Conservation (phyloP, 1,140 invertebrate genomes). For the Laodelphax striatellus region DNA sequence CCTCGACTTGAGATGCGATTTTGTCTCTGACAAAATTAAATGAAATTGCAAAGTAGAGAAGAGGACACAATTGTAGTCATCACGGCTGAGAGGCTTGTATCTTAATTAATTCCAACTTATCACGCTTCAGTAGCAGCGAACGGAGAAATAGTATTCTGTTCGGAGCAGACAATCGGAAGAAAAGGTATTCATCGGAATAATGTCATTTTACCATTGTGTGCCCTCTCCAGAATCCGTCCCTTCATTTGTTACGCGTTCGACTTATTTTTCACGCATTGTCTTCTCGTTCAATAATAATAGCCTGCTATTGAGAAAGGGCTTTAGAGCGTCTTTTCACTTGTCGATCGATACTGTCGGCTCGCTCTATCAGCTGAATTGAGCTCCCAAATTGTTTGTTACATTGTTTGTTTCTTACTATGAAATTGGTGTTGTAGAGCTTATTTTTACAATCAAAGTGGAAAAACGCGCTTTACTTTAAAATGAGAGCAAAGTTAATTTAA, state of each 20-base stretch:
- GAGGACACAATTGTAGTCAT: not conserved
- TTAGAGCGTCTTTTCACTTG: too few relatives aligned
- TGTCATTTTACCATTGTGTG: conserved; percentile 1
- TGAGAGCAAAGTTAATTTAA: too few relatives aligned
- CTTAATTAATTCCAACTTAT: conserved; percentile 10
- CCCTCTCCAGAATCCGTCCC: not conserved
- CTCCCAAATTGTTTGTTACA: too few relatives aligned
- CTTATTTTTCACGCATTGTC: conserved; percentile 7
- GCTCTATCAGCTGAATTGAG: too few relatives aligned
- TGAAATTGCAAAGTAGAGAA: conserved; percentile 6
- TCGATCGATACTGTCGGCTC: too few relatives aligned
- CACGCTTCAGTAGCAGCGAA: conserved; percentile 1
- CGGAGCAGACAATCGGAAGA: conserved; percentile 4
- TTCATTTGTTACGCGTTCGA: conserved; percentile 2
- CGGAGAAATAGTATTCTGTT: not conserved
- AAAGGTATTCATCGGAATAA: conserved; percentile 4
- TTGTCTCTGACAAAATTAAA: not conserved
- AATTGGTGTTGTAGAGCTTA: too few relatives aligned
- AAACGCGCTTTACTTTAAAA: too few relatives aligned
- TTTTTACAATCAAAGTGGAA: too few relatives aligned
- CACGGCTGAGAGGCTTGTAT: not conserved
- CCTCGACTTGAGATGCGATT: not conserved
- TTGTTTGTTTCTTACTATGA: too few relatives aligned
- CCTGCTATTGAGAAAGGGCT: not conserved
- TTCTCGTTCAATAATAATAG: conserved; percentile 1